These are phyloP conservation scores for Lophura nycthemera DNA, from an alignment of 2,113 vertebrate genomes.

Conservation along the genomic window DNA sequence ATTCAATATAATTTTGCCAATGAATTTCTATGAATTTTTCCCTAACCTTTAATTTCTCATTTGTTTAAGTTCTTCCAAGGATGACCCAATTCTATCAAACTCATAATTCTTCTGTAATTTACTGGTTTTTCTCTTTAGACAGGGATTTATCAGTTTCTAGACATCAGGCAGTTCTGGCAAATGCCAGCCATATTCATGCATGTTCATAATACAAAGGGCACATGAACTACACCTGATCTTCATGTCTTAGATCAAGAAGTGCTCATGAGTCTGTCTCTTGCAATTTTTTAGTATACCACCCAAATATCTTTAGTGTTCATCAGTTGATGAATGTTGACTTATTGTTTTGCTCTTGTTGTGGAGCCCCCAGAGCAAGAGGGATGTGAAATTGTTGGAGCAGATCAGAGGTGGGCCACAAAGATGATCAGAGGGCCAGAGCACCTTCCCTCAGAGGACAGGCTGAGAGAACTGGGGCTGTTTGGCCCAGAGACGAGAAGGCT, in stretches of 20 bases:
- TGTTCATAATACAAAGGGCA: not conserved
- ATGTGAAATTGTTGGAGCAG: no score
- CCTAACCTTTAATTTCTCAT: not conserved
- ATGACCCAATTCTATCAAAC: not conserved
- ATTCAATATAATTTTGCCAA: not conserved
- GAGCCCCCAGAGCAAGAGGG: no score
- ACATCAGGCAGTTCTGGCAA: not conserved
- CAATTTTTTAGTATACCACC: not conserved
- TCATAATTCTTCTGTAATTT: not conserved
- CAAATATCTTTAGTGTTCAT: not conserved
- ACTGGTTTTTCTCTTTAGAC: not conserved
- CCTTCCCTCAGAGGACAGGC: no score
- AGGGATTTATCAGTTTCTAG: not conserved
- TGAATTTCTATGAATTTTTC: not conserved
- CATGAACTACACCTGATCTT: not conserved
- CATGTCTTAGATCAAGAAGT: not conserved
- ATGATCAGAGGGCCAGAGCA: no score
- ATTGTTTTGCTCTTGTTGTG: no score
- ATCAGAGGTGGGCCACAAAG: no score
- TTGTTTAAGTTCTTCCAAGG: not conserved
- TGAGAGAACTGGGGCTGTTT: no score
- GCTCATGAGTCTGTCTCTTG: not conserved
- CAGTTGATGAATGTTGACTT: not conserved
- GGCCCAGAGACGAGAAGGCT: no score
- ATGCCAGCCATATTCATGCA: not conserved